These are phyloP conservation scores for Limnephilus lunatus DNA, from an alignment of 2,888 invertebrate species.

Conservation along the genomic window DNA sequence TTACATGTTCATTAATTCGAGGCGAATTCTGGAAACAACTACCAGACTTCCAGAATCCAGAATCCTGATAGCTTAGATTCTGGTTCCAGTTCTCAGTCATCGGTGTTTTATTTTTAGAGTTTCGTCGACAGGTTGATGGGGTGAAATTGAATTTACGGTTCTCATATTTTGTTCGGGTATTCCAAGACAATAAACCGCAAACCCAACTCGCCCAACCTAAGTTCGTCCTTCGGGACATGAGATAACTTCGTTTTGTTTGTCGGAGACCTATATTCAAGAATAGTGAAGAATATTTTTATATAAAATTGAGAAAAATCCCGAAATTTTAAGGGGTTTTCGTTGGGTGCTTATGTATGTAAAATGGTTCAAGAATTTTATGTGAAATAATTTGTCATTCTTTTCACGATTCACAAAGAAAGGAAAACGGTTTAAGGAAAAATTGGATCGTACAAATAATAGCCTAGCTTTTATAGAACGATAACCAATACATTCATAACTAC, in stretches of 20 bases:
- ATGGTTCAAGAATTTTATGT: not conserved
- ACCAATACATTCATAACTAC: not conserved
- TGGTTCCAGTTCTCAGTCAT: conserved; percentile 12
- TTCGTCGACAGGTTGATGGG: conserved; percentile 25
- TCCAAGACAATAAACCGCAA: conserved; percentile 43
- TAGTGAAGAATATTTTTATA: conserved; percentile 25
- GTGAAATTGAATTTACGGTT: conserved; percentile 43
- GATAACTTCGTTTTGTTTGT: conserved; percentile 42
- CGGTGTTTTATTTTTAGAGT: conserved; percentile 21
- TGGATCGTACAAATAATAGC: not conserved
- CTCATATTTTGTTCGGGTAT: conserved; percentile 45
- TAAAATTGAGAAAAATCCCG: not conserved
- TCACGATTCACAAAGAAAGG: not conserved
- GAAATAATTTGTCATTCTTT: conserved; percentile 19
- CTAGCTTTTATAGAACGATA: not conserved
- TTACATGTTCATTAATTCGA: not conserved
- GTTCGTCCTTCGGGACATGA: conserved; percentile 25
- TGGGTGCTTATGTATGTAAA: conserved; percentile 9
- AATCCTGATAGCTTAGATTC: not conserved
- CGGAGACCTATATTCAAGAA: conserved; percentile 27
- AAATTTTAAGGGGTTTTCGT: conserved; percentile 18
- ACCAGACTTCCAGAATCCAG: not conserved
- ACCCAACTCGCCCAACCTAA: conserved; percentile 12
- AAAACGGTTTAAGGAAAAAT: not conserved
- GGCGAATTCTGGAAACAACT: not conserved